A percentile compares a stretch with the other conserved stretches of the same genome.
Evolutionary conservation across 2,797 vertebrate species (phyloP).

Genomic region (Centropyge bicolor): DNA sequence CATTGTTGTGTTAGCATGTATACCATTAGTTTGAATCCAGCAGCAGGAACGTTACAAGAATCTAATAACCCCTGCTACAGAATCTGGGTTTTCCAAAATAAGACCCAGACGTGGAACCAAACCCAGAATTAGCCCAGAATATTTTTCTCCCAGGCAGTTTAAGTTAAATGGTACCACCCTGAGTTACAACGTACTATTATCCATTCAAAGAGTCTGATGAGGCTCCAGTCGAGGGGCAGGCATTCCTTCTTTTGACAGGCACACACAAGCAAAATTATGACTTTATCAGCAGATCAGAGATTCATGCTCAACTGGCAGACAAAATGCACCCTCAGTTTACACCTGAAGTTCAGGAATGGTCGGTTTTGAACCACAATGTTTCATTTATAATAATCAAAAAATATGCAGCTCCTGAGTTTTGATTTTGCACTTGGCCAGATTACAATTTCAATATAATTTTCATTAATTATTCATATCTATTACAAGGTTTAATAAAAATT

Average conservation of each 20-base stretch:
- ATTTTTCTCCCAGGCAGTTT: not conserved
- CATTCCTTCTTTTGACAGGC: conserved; percentile 39
- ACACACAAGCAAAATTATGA: conserved; percentile 30
- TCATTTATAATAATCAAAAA: too few species aligned
- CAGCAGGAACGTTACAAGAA: not conserved
- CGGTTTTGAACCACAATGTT: not conserved
- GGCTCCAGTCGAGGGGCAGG: not conserved
- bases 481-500: too few species aligned
- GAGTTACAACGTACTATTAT: conserved; percentile 33
- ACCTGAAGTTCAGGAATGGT: not conserved
- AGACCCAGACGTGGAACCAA: conserved; percentile 25
- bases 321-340: not conserved
- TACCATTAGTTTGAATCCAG: not conserved
- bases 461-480: too few species aligned
- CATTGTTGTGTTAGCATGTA: not conserved
- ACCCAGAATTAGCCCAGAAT: conserved; percentile 46
- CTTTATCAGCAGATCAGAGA: conserved; percentile 15
- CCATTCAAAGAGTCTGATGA: conserved; percentile 17
- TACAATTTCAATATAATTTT: too few species aligned
- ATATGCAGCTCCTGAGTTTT: too few species aligned
- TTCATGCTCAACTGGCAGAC: conserved; percentile 21
- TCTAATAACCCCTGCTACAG: not conserved
- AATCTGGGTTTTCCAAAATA: conserved; percentile 19
- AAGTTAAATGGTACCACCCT: conserved; percentile 30
- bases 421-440: too few species aligned